These are phyloP conservation scores for Triops longicaudatus DNA, from an alignment of 1,140 invertebrate genomes.

Conservation along the genomic window DNA sequence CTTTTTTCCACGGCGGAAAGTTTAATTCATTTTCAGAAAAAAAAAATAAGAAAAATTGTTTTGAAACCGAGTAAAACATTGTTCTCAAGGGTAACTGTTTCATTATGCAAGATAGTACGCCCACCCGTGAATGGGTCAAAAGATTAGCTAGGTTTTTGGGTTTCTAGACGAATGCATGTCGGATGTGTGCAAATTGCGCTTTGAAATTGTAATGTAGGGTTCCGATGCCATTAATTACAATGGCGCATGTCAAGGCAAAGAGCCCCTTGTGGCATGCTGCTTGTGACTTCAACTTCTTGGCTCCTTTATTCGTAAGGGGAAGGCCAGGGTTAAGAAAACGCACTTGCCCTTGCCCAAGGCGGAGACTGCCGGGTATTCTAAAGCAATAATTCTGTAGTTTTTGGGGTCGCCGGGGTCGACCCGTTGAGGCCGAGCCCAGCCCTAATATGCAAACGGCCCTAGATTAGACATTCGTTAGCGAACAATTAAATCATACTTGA, in stretches of 20 bases:
- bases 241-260: conserved; percentile 5
- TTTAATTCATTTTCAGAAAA: too few species aligned
- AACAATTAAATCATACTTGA: neutral
- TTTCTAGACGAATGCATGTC: neutral
- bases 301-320: neutral
- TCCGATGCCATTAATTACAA: neutral
- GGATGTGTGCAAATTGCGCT: conserved; percentile 10
- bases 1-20: too few species aligned
- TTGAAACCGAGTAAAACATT: neutral
- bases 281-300: neutral
- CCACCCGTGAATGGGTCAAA: neutral
- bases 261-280: conserved; percentile 11
- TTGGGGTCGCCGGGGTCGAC: neutral
- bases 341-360: neutral
- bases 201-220: conserved; percentile 12
- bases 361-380: conserved; percentile 22
- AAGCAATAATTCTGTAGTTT: conserved; percentile 24
- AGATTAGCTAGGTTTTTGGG: neutral
- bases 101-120: neutral
- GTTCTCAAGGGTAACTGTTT: neutral
- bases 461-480: neutral
- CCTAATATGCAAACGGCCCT: conserved; percentile 1
- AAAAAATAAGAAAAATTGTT: too few species aligned
- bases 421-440: neutral
- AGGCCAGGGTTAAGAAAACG: neutral